Base-by-base conservation (phyloP, 2,888 invertebrate genomes). In the Dimorphilus gyrociliatus region DNA sequence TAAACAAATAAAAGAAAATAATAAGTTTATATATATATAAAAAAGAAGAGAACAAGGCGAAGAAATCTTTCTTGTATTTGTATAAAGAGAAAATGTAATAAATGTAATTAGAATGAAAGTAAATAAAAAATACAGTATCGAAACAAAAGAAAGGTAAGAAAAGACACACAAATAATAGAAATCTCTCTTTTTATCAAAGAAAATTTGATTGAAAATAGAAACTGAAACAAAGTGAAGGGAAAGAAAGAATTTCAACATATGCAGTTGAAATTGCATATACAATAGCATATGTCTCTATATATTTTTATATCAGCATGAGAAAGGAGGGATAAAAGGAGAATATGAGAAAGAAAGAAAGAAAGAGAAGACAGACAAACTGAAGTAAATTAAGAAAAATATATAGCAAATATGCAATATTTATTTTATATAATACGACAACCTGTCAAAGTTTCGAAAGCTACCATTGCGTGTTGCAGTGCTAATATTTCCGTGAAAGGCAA, bases 401-500 rank as follows among this genome's bases (percentile, higher is more conserved):
- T 15, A 21, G 21, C n/a, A 8, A 21, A 8, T 21, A n/a, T 21
- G n/a, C n/a, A 10, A 10, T 21, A n/a, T 21, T 21, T 21, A 8
- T 21, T 21, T n/a, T 21, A n/a, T 10, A 21, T 21, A 21, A n/a
- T 21, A 10, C 21, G 8, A 10, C 21, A 21, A 64, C 78, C 73
- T 48, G 75, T 69, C 12, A 79, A 54, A 37, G 68, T 67, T 32
- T 75, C 64, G 32, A 86, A 52, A 4, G 74, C 70, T 33, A 79
- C 75, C 55, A 90, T 79, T 29, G 88, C 86, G 63, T 82, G 76
- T 40, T 74, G 71, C 3, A 94, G 55, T 2, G 80, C 71, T 27
- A 79, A 63, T 38, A 94, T 81, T 15, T 81, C 77, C 25, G 90
- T 65, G 61, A 81, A 94, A 12, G 86, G 70, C 12, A 82, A 47